phyloP scores from a whole-genome alignment of 2,113 vertebrate genomes.

The Copsychus sechellarum region DNA sequence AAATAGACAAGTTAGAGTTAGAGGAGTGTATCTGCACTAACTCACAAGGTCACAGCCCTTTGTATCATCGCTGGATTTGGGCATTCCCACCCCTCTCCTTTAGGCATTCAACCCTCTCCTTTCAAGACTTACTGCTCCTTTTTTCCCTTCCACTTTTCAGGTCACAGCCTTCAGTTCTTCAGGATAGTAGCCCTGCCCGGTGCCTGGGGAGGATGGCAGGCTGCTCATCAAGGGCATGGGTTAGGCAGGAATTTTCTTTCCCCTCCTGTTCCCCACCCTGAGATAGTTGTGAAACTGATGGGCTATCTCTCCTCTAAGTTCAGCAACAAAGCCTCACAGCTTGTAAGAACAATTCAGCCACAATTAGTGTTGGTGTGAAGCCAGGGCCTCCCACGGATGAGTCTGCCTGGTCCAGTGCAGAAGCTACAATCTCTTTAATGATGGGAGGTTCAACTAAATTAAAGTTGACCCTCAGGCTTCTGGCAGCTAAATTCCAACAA shows the following conservation, averaged over 20 bases:
- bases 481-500: conserved; percentile 51
- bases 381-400: conserved; percentile 53
- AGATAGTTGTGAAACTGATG: not conserved
- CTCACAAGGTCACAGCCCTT: not conserved
- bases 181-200: not conserved
- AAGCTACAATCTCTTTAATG: conserved; percentile 52
- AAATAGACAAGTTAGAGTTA: not conserved
- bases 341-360: conserved; percentile 23
- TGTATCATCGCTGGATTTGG: not conserved
- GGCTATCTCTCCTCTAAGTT: conserved; percentile 2
- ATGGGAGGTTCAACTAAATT: conserved; percentile 47
- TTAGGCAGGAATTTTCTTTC: not conserved
- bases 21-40: not conserved
- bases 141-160: not conserved
- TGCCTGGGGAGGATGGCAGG: not conserved
- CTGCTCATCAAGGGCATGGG: not conserved
- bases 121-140: not conserved
- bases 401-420: conserved; percentile 29
- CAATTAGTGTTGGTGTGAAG: conserved; percentile 44
- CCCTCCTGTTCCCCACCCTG: not conserved
- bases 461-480: conserved; percentile 54
- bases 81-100: not conserved
- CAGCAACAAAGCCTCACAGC: conserved; percentile 2
- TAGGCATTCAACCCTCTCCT: not conserved
- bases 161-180: not conserved